Evolutionary conservation across 2,113 vertebrate species (phyloP).

Genomic region (Leuciscus idus): DNA sequence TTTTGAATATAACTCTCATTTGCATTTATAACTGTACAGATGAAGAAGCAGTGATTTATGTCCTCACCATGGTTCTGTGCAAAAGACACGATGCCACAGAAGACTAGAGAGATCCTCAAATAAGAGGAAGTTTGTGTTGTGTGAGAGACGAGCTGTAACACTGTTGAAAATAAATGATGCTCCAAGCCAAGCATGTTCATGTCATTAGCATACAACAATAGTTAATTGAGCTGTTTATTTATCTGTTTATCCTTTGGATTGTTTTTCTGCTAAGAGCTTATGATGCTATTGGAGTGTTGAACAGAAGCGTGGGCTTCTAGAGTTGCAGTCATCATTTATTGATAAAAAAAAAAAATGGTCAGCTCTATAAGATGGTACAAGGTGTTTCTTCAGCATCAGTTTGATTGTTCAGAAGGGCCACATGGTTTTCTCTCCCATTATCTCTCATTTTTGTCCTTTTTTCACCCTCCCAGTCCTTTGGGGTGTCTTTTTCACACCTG

Average conservation of each 20-base stretch:
- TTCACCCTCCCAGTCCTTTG: slow-evolving; percentile 16
- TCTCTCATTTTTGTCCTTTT: slow-evolving; percentile 9
- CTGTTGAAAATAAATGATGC: slow-evolving; percentile 68
- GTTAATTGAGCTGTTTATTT: neutral
- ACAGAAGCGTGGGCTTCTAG: neutral
- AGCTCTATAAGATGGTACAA: neutral
- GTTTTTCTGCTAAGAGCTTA: neutral
- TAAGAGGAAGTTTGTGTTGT: slow-evolving; percentile 64
- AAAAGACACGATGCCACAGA: neutral
- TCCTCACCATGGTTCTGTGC: slow-evolving; percentile 5
- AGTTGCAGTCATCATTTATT: slow-evolving; percentile 1
- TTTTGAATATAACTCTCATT: neutral
- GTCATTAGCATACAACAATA: slow-evolving; percentile 29
- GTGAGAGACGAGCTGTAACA: slow-evolving; percentile 43
- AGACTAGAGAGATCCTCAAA: slow-evolving; percentile 63
- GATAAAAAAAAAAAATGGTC: slow-evolving; percentile 6
- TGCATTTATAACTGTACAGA: neutral
- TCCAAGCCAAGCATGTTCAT: slow-evolving; percentile 68
- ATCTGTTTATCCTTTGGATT: slow-evolving; percentile 7
- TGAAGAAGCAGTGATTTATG: neutral
- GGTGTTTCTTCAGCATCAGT: neutral
- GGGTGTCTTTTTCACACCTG: slow-evolving; percentile 53
- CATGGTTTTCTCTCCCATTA: neutral
- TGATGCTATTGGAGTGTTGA: neutral
- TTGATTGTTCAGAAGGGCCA: neutral